These are phyloP conservation scores for Synergus laeviventris DNA, from an alignment of 2,888 invertebrate species.

Conservation along the genomic window DNA sequence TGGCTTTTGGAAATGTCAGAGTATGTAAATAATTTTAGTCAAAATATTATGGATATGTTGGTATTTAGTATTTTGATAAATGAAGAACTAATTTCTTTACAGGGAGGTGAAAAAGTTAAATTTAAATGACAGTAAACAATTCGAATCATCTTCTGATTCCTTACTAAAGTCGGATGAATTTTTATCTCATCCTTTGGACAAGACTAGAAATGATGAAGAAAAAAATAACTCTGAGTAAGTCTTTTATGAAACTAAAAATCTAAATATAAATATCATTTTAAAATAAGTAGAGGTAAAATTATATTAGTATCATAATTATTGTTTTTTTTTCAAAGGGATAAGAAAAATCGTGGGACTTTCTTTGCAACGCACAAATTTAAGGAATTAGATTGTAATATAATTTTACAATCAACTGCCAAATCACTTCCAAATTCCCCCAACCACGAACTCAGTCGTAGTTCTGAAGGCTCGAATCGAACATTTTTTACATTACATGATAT, in stretches of 20 bases:
- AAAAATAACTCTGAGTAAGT: slow-evolving; percentile 11
- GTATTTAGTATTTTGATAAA: not conserved
- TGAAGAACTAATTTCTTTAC: slow-evolving; percentile 36
- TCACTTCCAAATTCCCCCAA: slow-evolving; percentile 57
- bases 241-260: not conserved
- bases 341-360: not conserved
- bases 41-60: no score
- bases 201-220: not conserved
- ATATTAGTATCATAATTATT: not conserved
- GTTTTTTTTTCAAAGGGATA: not conserved
- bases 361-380: slow-evolving; percentile 27
- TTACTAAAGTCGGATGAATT: not conserved
- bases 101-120: slow-evolving; percentile 59
- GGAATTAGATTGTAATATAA: slow-evolving; percentile 44
- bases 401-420: slow-evolving; percentile 50
- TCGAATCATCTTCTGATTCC: not conserved
- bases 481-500: slow-evolving; percentile 19
- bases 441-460: slow-evolving; percentile 34
- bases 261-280: no score
- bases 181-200: not conserved
- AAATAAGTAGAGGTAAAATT: no score
- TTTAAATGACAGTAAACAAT: slow-evolving; percentile 48
- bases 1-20: slow-evolving; percentile 66
- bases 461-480: slow-evolving; percentile 10
- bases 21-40: slow-evolving; percentile 51